Base-by-base conservation (phyloP, 2,797 vertebrate species). In the Balearica regulorum region DNA sequence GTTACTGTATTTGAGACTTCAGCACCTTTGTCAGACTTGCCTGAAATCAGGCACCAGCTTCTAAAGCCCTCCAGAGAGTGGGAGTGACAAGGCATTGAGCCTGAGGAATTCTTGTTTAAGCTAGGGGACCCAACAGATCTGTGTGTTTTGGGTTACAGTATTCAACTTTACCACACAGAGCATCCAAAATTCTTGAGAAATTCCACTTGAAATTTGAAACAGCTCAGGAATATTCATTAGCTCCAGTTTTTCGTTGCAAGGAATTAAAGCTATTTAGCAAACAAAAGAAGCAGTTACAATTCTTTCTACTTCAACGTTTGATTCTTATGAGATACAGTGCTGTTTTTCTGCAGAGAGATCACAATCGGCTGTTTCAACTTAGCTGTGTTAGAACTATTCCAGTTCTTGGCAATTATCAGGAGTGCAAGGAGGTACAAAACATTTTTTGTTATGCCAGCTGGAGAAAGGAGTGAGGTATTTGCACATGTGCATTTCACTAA, bases 121-220 rank as follows among this genome's bases (percentile, higher is more conserved):
- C 54, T 18, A 5, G 51, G 65, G 69, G 18, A 94, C 72, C 68
- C 57, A 46, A 0, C 41, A 48, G 58, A 39, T 46, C 69, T 29
- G 13, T 71, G 68, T 91, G 83, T 18, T 93, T 90, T 69, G 64
- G 83, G 85, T 96, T 96, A 65, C 72, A 70, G 16, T 24, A 16
- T 70, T 90, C 35, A 65, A 18, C 65, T 87, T 88, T 6, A 76
- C 84, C 76, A 44, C 37, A 46, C 22, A 81, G 37, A 83, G 58
- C 39, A 86, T 89, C 76, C 85, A 86, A 55, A 93, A 88, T 85
- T 91, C 70, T 92, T 95, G 80, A 83, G 81, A 73, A 93, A 93
- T 93, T 94, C 66, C 48, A 57, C 64, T 70, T 64, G 80, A 95
- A 96, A 94, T 97, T 84, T 2, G 4, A 89, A 95, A 89, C 93